Conservation (phyloP, 2,888 invertebrate genomes). For the Gibbula magus region DNA sequence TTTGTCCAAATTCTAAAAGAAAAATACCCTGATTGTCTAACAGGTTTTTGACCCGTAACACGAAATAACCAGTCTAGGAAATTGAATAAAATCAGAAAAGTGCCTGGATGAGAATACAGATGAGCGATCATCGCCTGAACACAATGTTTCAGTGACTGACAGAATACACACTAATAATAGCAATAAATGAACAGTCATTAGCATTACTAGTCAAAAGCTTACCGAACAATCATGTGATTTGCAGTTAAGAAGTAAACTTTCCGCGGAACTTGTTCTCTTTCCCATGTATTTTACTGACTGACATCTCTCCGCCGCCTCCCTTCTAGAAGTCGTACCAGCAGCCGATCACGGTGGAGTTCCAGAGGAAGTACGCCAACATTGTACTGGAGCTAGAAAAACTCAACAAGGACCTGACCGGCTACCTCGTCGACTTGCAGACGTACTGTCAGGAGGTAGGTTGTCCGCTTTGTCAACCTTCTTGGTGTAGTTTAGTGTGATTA, state of each 20-base stretch:
- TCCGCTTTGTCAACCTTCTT: no score
- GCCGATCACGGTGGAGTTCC: conserved; percentile 89
- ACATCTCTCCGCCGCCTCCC: no score
- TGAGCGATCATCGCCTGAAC: no score
- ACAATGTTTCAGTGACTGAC: no score
- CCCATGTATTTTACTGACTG: background rate
- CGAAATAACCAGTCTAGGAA: no score
- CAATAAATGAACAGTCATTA: no score
- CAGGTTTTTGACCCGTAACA: no score
- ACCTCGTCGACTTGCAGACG: conserved; percentile 88
- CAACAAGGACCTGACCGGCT: conserved; percentile 90
- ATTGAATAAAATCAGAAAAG: no score
- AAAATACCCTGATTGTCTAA: no score
- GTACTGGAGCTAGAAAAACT: conserved; percentile 93
- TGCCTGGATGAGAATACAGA: no score
- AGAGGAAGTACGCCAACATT: conserved; percentile 88
- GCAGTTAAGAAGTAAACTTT: background rate
- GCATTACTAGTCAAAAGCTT: background rate
- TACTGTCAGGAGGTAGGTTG: conserved; percentile 83
- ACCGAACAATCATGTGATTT: background rate
- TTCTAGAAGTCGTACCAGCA: conserved; percentile 84
- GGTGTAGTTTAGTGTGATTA: background rate
- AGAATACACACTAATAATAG: no score
- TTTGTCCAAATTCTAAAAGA: no score
- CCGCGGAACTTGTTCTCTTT: background rate